Percentiles rank a stretch among this genome's conserved stretches.
Evolutionary conservation across 1,140 invertebrate species (phyloP).

Genomic region (Drosophila santomea): DNA sequence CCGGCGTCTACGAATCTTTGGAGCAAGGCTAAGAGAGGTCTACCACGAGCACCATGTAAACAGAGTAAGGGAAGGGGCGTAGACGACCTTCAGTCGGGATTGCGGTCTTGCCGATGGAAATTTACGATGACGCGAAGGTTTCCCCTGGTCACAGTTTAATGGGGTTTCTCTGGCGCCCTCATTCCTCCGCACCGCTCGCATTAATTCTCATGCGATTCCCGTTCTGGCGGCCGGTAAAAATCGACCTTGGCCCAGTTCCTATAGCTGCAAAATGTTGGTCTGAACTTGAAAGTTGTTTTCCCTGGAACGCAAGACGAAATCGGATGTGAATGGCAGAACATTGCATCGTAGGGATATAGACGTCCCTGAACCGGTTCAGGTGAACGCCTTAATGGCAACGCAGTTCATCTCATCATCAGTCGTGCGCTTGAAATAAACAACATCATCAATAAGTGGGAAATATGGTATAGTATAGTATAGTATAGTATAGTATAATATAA

Average conservation of each 20-base stretch:
- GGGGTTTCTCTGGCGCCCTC: conserved; percentile 4
- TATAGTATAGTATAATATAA: conserved; percentile 19
- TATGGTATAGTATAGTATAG: conserved; percentile 16
- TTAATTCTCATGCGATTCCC: conserved; percentile 38
- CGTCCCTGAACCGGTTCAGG: conserved; percentile 76
- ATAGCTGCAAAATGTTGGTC: conserved; percentile 63
- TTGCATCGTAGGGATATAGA: conserved; percentile 19
- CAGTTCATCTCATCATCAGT: conserved; percentile 39
- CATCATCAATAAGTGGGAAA: conserved; percentile 50
- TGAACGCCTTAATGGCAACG: conserved; percentile 50
- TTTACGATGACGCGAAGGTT: conserved; percentile 49
- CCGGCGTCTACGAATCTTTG: conserved; percentile 32
- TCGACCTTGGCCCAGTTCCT: conserved; percentile 77
- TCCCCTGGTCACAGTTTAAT: conserved; percentile 13
- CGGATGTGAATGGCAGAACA: conserved; percentile 8
- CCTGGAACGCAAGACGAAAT: conserved; percentile 44
- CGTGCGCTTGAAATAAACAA: conserved; percentile 38
- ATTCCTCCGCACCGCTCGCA: conserved; percentile 22
- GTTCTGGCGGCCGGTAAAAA: conserved; percentile 40
- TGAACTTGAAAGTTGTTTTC: conserved; percentile 82
- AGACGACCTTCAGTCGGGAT: conserved; percentile 24
- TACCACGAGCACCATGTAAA: conserved; percentile 10
- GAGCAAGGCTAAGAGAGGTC: conserved; percentile 18
- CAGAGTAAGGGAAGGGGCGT: not conserved
- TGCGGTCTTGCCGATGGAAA: conserved; percentile 43